phyloP scores from a whole-genome alignment of 2,113 vertebrate genomes.

The Python bivittatus region DNA sequence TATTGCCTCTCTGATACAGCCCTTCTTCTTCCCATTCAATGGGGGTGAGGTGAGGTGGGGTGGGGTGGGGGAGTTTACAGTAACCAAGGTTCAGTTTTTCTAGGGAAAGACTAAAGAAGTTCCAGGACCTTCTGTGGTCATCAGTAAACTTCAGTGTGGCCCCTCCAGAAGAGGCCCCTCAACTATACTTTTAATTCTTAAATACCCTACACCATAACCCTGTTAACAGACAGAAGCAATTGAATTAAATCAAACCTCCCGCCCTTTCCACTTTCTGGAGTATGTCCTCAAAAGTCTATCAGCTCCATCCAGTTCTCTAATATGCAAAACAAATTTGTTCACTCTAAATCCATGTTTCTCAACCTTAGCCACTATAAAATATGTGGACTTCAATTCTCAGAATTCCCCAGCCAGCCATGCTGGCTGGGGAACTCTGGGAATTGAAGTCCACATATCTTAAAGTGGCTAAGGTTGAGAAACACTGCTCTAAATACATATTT shows the following conservation, averaged over 20 bases:
- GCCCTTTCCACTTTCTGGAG: not conserved
- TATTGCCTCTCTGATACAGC: not conserved
- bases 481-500: not conserved
- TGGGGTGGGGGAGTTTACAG: accelerated
- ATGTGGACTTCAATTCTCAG: no score
- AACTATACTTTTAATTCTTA: not conserved
- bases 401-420: no score
- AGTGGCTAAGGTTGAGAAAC: no score
- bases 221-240: not conserved
- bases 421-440: no score
- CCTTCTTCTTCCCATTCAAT: not conserved
- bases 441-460: no score
- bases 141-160: not conserved
- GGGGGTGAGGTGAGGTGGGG: no score
- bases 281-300: not conserved
- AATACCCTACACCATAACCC: not conserved
- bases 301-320: not conserved
- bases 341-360: no score
- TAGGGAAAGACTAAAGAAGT: not conserved
- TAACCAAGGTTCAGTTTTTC: not conserved
- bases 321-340: not conserved
- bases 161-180: not conserved
- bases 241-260: not conserved
- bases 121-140: not conserved
- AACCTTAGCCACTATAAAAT: no score